Evolutionary conservation across 1,140 invertebrate species (phyloP), one percentile per base, ranked within the genome.

Genomic region (Lamellibrachia luymesi): DNA sequence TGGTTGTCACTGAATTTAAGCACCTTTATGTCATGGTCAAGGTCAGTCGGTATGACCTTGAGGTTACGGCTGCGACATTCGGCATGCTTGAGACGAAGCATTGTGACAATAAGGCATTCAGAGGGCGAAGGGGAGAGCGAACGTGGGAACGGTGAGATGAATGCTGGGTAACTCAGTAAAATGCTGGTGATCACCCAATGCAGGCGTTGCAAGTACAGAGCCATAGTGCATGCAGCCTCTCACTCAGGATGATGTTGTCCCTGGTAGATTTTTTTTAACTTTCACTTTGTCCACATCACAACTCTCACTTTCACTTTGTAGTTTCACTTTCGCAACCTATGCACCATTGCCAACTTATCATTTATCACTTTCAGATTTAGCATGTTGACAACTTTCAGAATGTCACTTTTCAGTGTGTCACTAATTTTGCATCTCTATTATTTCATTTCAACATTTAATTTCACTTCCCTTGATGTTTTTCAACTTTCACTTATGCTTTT

Each of bases 31-130:
- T 94, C 95, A 27, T 94, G 92, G 91, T 95, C 95, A 5, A 96
- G 92, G 51, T 94, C 94, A 89, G 92, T 94, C 2, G 95, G 95
- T 17, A 96, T 94, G 10, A 93, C 90, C 25, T 93, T 92, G 49
- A 95, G 92, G 8, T 92, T 93, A 1, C 93, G 91, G 22, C 91
- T 92, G 56, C 94, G 95, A 94, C 95, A 96, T 93, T 95, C 95
- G 51, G 95, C 95, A 50, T 94, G 92, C 17, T 92, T 90, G 50
- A 90, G 51, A 80, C 91, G 92, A 51, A 94, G 90, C 64, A 92
- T 93, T 17, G 89, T 80, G 38, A 94, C 50, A 22, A 89, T 56
- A 8, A 91, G 93, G 10, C 52, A 50, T 27, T 91, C 49, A 52
- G 92, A 50, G 2, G 92, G 27, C n/a, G 92, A 56, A 27, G 92